These are phyloP conservation scores for Sepioteuthis lessoniana DNA, from an alignment of 2,888 invertebrate genomes.

Conservation along the genomic window DNA sequence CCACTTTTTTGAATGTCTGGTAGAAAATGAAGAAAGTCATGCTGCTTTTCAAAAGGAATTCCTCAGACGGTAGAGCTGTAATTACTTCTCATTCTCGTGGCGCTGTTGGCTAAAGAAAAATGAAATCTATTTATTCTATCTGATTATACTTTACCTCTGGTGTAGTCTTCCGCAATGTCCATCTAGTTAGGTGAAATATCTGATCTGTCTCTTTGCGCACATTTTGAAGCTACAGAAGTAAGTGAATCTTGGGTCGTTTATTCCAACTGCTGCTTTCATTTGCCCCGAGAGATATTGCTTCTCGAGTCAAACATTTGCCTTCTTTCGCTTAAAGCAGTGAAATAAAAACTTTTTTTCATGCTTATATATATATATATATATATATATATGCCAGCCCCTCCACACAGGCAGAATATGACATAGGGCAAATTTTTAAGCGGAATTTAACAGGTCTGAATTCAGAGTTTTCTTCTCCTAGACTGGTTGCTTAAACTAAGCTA, in stretches of 20 bases:
- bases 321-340: not conserved
- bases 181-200: not conserved
- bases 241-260: not conserved
- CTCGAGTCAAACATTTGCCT: not conserved
- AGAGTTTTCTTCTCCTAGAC: no score
- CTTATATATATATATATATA: no score
- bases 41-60: not conserved
- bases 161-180: not conserved
- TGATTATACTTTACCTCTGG: not conserved
- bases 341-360: not conserved
- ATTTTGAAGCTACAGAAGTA: not conserved
- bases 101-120: not conserved
- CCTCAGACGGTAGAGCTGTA: not conserved
- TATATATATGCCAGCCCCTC: no score
- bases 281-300: not conserved
- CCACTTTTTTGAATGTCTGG: not conserved
- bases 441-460: no score
- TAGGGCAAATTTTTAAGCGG: no score
- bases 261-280: not conserved
- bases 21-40: not conserved
- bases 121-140: not conserved
- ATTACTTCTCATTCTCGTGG: not conserved
- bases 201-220: not conserved
- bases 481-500: no score
- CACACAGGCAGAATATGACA: no score